Base-by-base conservation (phyloP, 2,113 vertebrate species). In the Burhinus oedicnemus region DNA sequence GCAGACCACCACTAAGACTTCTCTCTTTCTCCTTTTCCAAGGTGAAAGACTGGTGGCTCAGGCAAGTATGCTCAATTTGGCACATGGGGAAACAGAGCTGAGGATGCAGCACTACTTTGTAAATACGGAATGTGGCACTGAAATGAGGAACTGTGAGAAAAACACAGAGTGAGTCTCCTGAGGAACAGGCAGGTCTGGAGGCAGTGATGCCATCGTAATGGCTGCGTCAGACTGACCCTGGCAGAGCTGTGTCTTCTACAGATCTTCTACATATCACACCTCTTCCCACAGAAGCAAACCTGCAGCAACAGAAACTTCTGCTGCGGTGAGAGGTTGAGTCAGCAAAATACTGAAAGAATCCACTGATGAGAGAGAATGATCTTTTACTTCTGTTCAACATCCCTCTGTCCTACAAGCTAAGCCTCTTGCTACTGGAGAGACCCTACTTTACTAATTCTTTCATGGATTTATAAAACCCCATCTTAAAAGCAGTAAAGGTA, bases 161-260 rank as follows among this genome's bases (percentile, higher is more conserved):
- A 77, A 65, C 0, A 1, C 58, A 17, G 12, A 93, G 26, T 0
- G 0, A 77, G 15, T 32, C 17, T 65, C 32, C 15, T 8, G 62
- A 77, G 44, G 68, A 55, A 55, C 25, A 55, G 25, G 47, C 52
- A 60, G 51, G 52, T 86, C 57, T 36, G 76, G 42, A 40, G 15
- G 16, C 66, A 89, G 68, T 0, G 1, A 36, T 23, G 71, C 8
- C 3, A 1, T 23, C 22, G 21, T 30, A 55, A 54, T 8, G 40
- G 74, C 60, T 80, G 18, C 1, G 1, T 57, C 78, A 70, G 18
- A 61, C 29, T 60, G 71, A 69, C 55, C 51, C 64, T 70, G 52
- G 21, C 38, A 89, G 62, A 77, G 32, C 38, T 34, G 15, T 30
- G 51, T 32, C 64, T 86, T 51, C 75, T 66, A 29, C 30, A 55